Base-by-base conservation (phyloP, 2,888 invertebrate species). In the Hydraecia micacea region DNA sequence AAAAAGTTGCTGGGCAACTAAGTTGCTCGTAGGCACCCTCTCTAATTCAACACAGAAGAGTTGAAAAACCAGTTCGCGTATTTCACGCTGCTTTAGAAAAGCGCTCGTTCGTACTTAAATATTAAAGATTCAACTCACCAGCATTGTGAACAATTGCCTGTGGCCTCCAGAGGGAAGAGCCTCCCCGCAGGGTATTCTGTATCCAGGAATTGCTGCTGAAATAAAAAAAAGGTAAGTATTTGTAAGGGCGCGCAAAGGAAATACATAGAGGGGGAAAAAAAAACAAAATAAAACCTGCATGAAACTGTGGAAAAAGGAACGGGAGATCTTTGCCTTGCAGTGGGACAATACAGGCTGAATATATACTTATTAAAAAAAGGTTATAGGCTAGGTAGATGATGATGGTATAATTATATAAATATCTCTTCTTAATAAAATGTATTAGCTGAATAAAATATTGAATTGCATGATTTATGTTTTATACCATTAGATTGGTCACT, bases 61-160 rank as follows among this genome's bases (percentile, higher is more conserved):
- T 63, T 21, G 6, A 63, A 65, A 65, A 65, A 15, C 25, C 7
- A 25, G 25, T 15, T 11, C 32, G 21, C 6, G 13, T 32, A 15
- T 65, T 36, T 15, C 8, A 36, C 4, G 36, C 15, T 65, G 25
- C 13, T 36, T 36, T 36, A 65, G 36, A 65, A 36, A 36, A 39
- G 8, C 15, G 15, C 25, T 4, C 1, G 25, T 25, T 11, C 11
- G 36, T 36, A 36, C 0, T 8, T 21, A 36, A 63, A 2, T 63
- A 13, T 28, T 21, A 21, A 46, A 68, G 2, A 42, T 68, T 68
- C 13, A 25, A 76, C 77, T 75, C 8, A 75, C 75, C 28, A 13
- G 28, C 75, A 77, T 77, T 69, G 69, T 13, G 25, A 28, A 28
- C 4, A 55, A 39, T 49, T 25, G 13, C 9, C 42, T n/a, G 39